Percentiles rank a stretch among this genome's conserved stretches.
Evolutionary conservation across 2,888 invertebrate genomes (phyloP).

Genomic region (Deilephila porcellus): DNA sequence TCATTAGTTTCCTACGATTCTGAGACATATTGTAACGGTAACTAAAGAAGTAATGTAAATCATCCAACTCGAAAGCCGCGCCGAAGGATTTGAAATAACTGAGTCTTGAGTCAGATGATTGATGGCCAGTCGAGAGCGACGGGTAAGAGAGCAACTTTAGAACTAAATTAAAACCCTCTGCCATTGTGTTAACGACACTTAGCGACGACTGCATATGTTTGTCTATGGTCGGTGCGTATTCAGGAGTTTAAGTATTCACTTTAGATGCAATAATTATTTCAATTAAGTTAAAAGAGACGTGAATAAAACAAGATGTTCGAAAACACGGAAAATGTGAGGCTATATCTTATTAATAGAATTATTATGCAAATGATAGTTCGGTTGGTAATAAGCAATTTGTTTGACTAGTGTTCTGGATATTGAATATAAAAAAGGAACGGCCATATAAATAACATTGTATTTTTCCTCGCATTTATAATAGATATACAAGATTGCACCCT

Average conservation of each 20-base stretch:
- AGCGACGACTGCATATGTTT: slow-evolving; percentile 7
- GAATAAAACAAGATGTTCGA: neutral
- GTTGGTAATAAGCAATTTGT: no score
- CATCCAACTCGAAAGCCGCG: slow-evolving; percentile 43
- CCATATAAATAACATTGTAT: no score
- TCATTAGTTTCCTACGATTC: no score
- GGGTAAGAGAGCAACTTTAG: slow-evolving; percentile 31
- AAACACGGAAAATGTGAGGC: no score
- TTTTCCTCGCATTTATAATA: no score
- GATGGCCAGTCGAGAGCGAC: slow-evolving; percentile 48
- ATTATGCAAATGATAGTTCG: no score
- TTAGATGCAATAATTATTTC: neutral
- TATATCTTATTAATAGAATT: no score
- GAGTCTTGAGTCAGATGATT: slow-evolving; percentile 58
- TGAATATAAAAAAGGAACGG: no score
- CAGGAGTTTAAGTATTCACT: slow-evolving; percentile 8
- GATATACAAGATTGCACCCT: no score
- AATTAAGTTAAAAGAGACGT: neutral
- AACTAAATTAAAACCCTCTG: slow-evolving; percentile 34
- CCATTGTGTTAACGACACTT: slow-evolving; percentile 11
- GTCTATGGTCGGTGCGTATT: slow-evolving; percentile 16
- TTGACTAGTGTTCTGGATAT: no score
- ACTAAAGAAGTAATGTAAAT: slow-evolving; percentile 38
- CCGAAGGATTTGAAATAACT: slow-evolving; percentile 43
- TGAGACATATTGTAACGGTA: neutral